A percentile compares a stretch with the other conserved stretches of the same genome.
These are phyloP conservation scores for Anticlea derivata DNA, from an alignment of 2,888 invertebrate genomes.

Conservation along the genomic window DNA sequence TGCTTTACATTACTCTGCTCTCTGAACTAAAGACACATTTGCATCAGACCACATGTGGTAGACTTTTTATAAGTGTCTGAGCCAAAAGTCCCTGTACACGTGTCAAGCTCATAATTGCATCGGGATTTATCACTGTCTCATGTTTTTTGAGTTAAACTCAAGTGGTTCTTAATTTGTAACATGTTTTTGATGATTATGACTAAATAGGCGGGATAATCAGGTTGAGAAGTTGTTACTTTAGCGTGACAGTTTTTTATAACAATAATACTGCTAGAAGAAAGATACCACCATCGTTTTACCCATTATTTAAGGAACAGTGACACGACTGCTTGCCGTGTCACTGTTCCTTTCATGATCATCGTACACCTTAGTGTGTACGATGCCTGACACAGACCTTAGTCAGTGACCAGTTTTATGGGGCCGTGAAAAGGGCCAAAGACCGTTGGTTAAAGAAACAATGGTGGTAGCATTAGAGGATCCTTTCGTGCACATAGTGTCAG, in stretches of 20 bases:
- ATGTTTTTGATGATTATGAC: slow-evolving; percentile 25
- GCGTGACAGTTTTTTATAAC: slow-evolving; percentile 12
- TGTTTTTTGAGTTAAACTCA: slow-evolving; percentile 34
- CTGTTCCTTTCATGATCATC: too few species aligned
- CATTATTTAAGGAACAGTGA: too few species aligned
- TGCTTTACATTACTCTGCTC: slow-evolving; percentile 22
- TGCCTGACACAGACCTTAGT: too few species aligned
- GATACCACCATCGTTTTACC: background rate
- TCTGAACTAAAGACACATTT: slow-evolving; percentile 34
- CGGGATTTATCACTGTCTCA: slow-evolving; percentile 52
- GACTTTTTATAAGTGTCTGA: slow-evolving; percentile 37
- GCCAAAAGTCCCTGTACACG: slow-evolving; percentile 42
- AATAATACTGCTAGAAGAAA: background rate
- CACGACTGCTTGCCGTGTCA: too few species aligned
- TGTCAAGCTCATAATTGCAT: slow-evolving; percentile 60
- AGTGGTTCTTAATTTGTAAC: slow-evolving; percentile 35
- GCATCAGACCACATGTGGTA: slow-evolving; percentile 42
- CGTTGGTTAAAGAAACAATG: too few species aligned
- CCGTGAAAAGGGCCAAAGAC: too few species aligned
- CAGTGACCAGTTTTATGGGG: too few species aligned
- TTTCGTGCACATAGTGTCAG: too few species aligned
- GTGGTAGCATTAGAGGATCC: too few species aligned
- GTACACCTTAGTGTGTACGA: too few species aligned
- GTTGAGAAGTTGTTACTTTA: background rate
- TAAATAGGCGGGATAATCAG: slow-evolving; percentile 10